phyloP scores from a whole-genome alignment of 2,797 vertebrate species.

The Rhynchotus rufescens region DNA sequence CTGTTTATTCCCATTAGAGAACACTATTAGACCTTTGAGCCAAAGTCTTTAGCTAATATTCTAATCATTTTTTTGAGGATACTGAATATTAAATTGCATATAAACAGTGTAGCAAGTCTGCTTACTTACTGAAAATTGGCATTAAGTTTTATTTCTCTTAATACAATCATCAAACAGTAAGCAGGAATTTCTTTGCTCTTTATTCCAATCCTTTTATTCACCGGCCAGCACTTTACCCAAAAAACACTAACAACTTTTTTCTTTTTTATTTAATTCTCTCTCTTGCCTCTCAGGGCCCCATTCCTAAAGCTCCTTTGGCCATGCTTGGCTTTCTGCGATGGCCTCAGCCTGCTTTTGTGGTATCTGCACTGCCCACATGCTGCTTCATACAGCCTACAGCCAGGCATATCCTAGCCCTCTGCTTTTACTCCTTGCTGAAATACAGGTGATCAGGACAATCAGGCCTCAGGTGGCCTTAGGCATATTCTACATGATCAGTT shows the following conservation, averaged over 20 bases:
- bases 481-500: neutral
- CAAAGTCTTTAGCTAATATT: conserved; percentile 1
- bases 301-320: conserved; percentile 43
- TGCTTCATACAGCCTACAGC: conserved; percentile 14
- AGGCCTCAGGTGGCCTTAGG: neutral
- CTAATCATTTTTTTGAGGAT: conserved; percentile 50
- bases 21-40: conserved; percentile 33
- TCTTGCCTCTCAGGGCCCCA: neutral
- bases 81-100: conserved; percentile 46
- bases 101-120: conserved; percentile 50
- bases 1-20: conserved; percentile 34
- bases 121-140: conserved; percentile 66
- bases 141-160: conserved; percentile 59
- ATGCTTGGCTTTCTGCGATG: conserved; percentile 39
- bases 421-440: neutral
- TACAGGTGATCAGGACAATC: neutral
- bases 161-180: conserved; percentile 61
- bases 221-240: conserved; percentile 54
- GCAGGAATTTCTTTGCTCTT: conserved; percentile 71
- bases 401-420: neutral
- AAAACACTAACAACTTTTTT: conserved; percentile 32
- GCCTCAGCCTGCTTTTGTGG: conserved; percentile 43
- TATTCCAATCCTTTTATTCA: conserved; percentile 66
- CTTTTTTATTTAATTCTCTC: neutral
- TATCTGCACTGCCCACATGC: conserved; percentile 33